These are phyloP conservation scores for Eristalinus aeneus DNA, from an alignment of 2,888 invertebrate genomes.

Conservation along the genomic window DNA sequence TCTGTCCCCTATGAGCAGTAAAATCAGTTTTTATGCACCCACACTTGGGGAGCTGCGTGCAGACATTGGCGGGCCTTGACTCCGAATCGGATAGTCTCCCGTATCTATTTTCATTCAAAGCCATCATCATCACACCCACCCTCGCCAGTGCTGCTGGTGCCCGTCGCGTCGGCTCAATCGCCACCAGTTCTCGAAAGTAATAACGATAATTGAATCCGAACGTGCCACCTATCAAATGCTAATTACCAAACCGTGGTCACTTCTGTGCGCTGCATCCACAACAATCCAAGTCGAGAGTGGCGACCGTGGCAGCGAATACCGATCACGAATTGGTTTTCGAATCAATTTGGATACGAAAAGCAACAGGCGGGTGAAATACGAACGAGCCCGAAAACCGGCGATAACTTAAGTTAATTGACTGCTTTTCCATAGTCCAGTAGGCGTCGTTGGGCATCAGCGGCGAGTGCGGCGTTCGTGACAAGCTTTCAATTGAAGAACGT, in stretches of 20 bases:
- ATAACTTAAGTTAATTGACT: conserved; percentile 49
- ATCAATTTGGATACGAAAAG: conserved; percentile 16
- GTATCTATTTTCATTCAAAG: conserved; percentile 36
- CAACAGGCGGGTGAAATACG: background rate
- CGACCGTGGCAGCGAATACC: conserved; percentile 30
- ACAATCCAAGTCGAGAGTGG: background rate
- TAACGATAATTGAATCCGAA: conserved; percentile 54
- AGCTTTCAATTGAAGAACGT: conserved; percentile 36
- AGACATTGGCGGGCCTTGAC: conserved; percentile 27
- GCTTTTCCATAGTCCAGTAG: background rate
- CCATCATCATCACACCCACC: conserved; percentile 42
- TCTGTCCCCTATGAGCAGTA: conserved; percentile 10
- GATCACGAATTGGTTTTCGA: conserved; percentile 37
- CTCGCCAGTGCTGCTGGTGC: background rate
- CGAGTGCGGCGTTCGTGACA: conserved; percentile 2
- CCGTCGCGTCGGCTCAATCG: background rate
- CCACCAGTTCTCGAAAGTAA: conserved; percentile 40
- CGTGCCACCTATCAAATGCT: conserved; percentile 50
- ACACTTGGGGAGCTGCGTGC: background rate
- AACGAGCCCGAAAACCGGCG: background rate
- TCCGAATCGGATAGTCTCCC: conserved; percentile 12
- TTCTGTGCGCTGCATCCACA: conserved; percentile 38
- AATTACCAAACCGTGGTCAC: conserved; percentile 43
- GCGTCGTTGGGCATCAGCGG: background rate
- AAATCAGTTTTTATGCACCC: background rate